Percentiles rank a stretch among this genome's conserved stretches.
Evolutionary conservation across 2,888 invertebrate genomes (phyloP).

Genomic region (Tetragnatha montana): DNA sequence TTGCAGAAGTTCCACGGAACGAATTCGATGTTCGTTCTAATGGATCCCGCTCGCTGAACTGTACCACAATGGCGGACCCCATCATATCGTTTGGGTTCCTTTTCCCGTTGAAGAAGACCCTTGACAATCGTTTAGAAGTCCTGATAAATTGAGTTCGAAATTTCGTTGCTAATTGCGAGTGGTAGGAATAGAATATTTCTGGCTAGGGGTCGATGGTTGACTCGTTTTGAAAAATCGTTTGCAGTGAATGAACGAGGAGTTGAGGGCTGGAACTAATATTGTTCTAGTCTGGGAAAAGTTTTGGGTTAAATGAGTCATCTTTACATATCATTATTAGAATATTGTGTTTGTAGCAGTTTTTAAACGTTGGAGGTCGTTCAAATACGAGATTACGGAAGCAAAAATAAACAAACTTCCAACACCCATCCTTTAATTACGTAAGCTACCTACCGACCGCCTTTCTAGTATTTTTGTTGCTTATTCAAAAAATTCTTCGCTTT

Average conservation of each 20-base stretch:
- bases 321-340: not conserved
- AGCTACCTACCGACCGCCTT: too few relatives aligned
- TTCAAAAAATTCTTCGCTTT: too few relatives aligned
- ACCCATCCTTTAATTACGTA: too few relatives aligned
- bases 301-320: not conserved
- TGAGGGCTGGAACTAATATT: not conserved
- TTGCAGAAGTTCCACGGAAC: constrained; percentile 12
- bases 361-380: too few relatives aligned
- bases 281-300: not conserved
- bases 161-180: not conserved
- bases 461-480: too few relatives aligned
- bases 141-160: constrained; percentile 19
- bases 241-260: not conserved
- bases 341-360: too few relatives aligned
- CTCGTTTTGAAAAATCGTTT: not conserved
- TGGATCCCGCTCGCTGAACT: constrained; percentile 37
- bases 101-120: not conserved
- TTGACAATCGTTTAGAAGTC: not conserved
- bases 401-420: too few relatives aligned
- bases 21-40: constrained; percentile 27
- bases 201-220: not conserved
- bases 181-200: not conserved
- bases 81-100: constrained; percentile 16
- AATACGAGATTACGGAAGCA: too few relatives aligned
- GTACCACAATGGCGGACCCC: constrained; percentile 14